These are phyloP conservation scores for Melanotus villosus DNA, from an alignment of 2,888 invertebrate genomes.

Conservation along the genomic window DNA sequence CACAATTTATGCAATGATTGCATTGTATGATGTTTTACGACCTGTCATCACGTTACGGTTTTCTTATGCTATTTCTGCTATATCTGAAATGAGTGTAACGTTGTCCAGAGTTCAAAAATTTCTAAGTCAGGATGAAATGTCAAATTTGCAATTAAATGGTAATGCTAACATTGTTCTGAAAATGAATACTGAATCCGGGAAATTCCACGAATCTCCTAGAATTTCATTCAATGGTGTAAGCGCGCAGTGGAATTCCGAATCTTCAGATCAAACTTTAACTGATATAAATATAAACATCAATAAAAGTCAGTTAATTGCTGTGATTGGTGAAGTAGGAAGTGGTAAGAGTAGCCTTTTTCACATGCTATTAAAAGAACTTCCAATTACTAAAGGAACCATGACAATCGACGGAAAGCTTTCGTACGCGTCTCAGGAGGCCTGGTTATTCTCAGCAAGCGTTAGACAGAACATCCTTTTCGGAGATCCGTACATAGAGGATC, in stretches of 20 bases:
- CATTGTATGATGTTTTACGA: conserved; percentile 90
- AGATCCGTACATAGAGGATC: conserved; percentile 71
- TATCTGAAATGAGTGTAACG: conserved; percentile 85
- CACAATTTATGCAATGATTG: conserved; percentile 88
- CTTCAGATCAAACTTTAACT: conserved; percentile 52
- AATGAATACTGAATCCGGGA: too few species aligned
- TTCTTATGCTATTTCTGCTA: conserved; percentile 86
- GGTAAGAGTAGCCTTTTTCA: conserved; percentile 79
- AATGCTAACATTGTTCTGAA: too few species aligned
- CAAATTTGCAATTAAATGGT: not conserved
- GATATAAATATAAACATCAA: conserved; percentile 55
- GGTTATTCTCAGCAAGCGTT: conserved; percentile 74
- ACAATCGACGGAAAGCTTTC: conserved; percentile 74
- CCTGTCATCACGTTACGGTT: conserved; percentile 94
- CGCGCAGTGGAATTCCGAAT: not conserved
- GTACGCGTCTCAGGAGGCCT: conserved; percentile 77
- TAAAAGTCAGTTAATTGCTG: conserved; percentile 66
- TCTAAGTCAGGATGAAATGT: conserved; percentile 68
- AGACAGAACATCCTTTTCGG: conserved; percentile 87
- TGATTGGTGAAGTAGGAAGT: conserved; percentile 77
- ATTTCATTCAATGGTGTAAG: conserved; percentile 71
- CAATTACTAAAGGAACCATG: conserved; percentile 73
- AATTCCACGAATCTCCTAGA: conserved; percentile 61
- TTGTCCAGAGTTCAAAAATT: conserved; percentile 78
- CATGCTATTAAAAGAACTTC: conserved; percentile 80